phyloP scores from a whole-genome alignment of 2,888 invertebrate genomes.

The Melipona bicolor region DNA sequence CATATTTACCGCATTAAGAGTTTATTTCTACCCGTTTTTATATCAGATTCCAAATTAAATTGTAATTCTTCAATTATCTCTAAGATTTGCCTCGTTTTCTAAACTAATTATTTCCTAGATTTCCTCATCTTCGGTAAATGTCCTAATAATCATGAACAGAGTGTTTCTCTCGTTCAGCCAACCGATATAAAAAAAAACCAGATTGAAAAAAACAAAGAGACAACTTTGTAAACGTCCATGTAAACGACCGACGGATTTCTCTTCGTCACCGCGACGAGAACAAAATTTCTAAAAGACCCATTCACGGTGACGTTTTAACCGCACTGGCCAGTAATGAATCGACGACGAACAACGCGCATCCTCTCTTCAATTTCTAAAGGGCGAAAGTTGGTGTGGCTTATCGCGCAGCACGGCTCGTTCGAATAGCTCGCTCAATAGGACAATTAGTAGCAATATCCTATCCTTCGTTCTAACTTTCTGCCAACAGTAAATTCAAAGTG shows the following conservation, averaged over 20 bases:
- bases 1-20: too few species aligned
- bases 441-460: background rate
- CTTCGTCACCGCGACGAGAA: background rate
- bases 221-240: background rate
- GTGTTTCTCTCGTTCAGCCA: background rate
- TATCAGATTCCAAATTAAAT: too few species aligned
- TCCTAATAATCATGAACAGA: background rate
- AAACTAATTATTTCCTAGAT: background rate
- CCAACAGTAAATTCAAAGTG: background rate
- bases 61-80: too few species aligned
- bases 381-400: slow-evolving; percentile 36
- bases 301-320: slow-evolving; percentile 40
- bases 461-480: background rate
- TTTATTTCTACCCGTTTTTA: too few species aligned
- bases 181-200: background rate
- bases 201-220: background rate
- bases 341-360: slow-evolving; percentile 41
- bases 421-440: background rate
- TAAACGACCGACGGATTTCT: background rate
- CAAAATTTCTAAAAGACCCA: slow-evolving; percentile 9
- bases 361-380: slow-evolving; percentile 45
- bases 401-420: slow-evolving; percentile 28
- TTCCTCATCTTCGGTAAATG: background rate
- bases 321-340: slow-evolving; percentile 50
- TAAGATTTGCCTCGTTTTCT: background rate